These are phyloP conservation scores for Rhizomys pruinosus DNA, from an alignment of 2,113 vertebrate species.

Conservation along the genomic window DNA sequence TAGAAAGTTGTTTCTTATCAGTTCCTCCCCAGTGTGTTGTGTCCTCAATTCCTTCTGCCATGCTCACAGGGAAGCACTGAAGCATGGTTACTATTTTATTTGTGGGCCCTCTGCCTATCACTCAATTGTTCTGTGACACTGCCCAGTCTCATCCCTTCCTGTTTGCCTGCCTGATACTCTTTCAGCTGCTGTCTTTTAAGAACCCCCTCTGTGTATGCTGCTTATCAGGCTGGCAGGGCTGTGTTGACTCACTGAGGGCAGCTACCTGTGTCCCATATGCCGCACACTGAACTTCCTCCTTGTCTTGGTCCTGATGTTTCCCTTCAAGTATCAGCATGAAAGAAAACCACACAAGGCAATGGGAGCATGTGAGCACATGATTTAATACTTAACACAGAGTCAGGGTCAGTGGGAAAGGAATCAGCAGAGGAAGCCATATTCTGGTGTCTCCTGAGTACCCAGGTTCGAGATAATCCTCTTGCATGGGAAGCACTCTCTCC, in stretches of 20 bases:
- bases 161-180: neutral
- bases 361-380: neutral
- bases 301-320: neutral
- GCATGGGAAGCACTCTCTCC: neutral
- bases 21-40: neutral
- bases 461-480: constrained; percentile 1
- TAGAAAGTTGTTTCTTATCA: constrained; percentile 1
- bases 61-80: neutral
- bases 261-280: neutral
- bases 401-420: neutral
- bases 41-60: neutral
- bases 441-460: neutral
- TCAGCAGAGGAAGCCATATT: neutral
- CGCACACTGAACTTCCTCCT: neutral
- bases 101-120: neutral
- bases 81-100: neutral
- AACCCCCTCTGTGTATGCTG: neutral
- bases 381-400: neutral
- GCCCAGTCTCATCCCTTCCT: neutral
- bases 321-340: neutral
- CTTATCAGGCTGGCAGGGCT: neutral
- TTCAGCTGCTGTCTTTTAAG: neutral
- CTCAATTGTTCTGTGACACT: neutral
- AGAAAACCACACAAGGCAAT: neutral
- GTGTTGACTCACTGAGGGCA: neutral